phyloP scores from a whole-genome alignment of 2,888 invertebrate species.

The Ernsta delagoae region DNA sequence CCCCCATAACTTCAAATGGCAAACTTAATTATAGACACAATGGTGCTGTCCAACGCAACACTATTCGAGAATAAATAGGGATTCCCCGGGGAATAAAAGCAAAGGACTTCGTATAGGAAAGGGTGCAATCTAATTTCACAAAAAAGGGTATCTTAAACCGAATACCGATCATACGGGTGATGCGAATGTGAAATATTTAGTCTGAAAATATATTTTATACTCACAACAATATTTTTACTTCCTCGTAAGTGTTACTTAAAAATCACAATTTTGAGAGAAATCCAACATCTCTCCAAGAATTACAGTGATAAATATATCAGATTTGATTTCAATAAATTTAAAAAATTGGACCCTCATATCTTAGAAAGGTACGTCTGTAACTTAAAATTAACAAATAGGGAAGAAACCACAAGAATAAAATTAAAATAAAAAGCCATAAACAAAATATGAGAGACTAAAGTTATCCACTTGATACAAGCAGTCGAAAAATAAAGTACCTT shows the following conservation, averaged over 20 bases:
- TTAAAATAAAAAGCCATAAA: too few species aligned
- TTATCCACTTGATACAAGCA: not conserved
- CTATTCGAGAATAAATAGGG: slow-evolving; percentile 53
- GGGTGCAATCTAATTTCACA: slow-evolving; percentile 77
- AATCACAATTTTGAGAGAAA: too few species aligned
- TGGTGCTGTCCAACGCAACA: slow-evolving; percentile 54
- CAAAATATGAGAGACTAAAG: not conserved
- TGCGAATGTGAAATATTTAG: not conserved
- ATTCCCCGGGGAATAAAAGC: slow-evolving; percentile 54
- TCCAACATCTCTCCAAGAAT: too few species aligned
- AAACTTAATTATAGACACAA: slow-evolving; percentile 65
- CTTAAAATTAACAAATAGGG: too few species aligned
- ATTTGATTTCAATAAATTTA: too few species aligned
- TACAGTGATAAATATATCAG: too few species aligned
- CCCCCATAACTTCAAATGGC: slow-evolving; percentile 46
- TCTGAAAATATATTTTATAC: too few species aligned
- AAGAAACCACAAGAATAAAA: too few species aligned
- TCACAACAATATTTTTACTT: too few species aligned
- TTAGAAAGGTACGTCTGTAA: too few species aligned
- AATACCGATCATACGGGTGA: slow-evolving; percentile 12
- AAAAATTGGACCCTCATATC: too few species aligned
- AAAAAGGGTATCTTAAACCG: slow-evolving; percentile 70
- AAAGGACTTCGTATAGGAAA: slow-evolving; percentile 61
- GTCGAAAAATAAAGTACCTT: not conserved
- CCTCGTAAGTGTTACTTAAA: too few species aligned